Percentiles rank a stretch among this genome's conserved stretches.
These are phyloP conservation scores for Hemithea aestivaria DNA, from an alignment of 2,888 invertebrate genomes.

Conservation along the genomic window DNA sequence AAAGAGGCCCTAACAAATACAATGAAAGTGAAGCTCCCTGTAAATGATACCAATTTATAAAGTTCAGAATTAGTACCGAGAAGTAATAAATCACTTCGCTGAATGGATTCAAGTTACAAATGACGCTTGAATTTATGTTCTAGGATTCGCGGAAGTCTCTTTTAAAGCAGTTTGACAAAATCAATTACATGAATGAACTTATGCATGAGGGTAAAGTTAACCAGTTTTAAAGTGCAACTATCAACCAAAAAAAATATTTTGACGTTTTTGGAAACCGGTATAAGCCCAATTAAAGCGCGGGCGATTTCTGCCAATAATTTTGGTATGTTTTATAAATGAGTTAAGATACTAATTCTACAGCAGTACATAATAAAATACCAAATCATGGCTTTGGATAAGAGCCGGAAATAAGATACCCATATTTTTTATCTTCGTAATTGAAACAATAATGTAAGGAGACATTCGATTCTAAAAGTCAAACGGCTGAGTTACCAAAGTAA, in stretches of 20 bases:
- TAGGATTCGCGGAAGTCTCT: background rate
- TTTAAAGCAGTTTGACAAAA: no score
- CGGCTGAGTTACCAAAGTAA: conserved; percentile 15
- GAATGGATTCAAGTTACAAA: conserved; percentile 18
- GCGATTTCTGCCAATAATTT: no score
- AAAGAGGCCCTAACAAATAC: conserved; percentile 9
- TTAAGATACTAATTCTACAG: no score
- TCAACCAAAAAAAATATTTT: background rate
- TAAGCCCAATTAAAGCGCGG: no score
- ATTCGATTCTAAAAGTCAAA: conserved; percentile 25
- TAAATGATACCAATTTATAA: conserved; percentile 21
- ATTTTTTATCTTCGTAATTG: conserved; percentile 11
- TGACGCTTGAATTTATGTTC: conserved; percentile 7
- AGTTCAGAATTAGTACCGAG: conserved; percentile 15
- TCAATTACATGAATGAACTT: no score
- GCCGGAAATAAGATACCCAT: background rate
- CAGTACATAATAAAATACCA: no score
- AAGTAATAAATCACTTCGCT: conserved; percentile 11
- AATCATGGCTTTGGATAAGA: background rate
- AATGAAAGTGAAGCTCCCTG: conserved; percentile 15
- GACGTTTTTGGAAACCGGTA: background rate
- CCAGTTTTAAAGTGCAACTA: no score
- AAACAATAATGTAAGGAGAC: conserved; percentile 8
- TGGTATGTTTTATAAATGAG: no score
- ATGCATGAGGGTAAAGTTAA: no score